phyloP scores from a whole-genome alignment of 2,797 vertebrate species.

The Dicrostonyx torquatus region DNA sequence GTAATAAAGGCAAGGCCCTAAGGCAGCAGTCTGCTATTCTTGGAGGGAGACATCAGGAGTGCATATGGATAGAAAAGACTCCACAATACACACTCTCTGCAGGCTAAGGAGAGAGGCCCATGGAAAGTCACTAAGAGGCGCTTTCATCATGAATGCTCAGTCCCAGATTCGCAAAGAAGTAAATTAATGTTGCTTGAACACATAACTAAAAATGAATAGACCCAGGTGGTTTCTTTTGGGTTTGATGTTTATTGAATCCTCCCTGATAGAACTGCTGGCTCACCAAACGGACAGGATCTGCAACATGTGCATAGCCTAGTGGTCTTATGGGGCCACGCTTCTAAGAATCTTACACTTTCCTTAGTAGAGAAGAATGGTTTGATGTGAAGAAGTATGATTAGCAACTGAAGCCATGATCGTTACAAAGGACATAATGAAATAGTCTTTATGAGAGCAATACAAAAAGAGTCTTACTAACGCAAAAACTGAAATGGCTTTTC shows the following conservation, averaged over 20 bases:
- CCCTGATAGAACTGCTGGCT: not conserved
- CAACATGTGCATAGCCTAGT: not conserved
- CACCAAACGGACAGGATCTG: not conserved
- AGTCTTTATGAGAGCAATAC: not conserved
- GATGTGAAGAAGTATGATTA: not conserved
- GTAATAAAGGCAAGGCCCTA: not conserved
- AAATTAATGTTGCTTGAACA: not conserved
- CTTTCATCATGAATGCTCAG: not conserved
- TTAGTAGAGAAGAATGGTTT: not conserved
- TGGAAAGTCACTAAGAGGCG: too few species aligned
- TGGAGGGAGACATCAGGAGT: not conserved
- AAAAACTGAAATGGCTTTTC: not conserved
- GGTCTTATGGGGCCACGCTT: not conserved
- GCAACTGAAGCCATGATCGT: not conserved
- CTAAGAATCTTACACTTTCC: not conserved
- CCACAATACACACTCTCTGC: not conserved
- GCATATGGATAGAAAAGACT: not conserved
- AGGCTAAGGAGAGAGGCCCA: not conserved
- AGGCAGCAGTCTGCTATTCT: not conserved
- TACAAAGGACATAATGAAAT: not conserved
- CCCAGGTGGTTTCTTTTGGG: not conserved
- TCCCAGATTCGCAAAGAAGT: not conserved
- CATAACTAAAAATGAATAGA: not conserved
- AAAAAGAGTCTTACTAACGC: not conserved
- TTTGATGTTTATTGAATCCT: not conserved